Evolutionary conservation across 2,113 vertebrate species (phyloP), one percentile per base, ranked within the genome.

Genomic region (Xenopus laevis): DNA sequence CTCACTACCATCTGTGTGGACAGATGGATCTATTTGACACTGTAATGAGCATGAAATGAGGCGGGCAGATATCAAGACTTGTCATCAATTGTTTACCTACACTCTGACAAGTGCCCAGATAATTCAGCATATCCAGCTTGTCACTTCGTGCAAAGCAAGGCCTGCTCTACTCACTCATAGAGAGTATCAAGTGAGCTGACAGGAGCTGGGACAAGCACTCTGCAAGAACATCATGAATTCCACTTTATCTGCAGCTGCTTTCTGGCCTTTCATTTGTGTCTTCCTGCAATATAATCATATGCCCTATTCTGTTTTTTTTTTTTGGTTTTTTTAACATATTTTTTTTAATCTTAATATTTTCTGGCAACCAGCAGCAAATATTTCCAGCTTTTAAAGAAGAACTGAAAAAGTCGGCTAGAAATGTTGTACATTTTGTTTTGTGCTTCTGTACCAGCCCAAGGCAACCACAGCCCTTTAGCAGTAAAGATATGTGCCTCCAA

Each of bases 31-130:
- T 40, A 40, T 40, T 40, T 40, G 5, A 58, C 55, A 58, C 17
- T 58, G 15, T 58, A 58, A 58, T 58, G 55, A 58, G 55, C 55
- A 20, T 58, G 55, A 58, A 58, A 58, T 58, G 13, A 58, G 18
- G 2, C 15, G 2, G 8, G 17, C 13, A 17, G 13, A 58, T 18
- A 58, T 58, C 55, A 58, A 58, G 55, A 58, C 17, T 16, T 10
- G 17, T 58, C 55, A 18, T 0, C 55, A 4, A 18, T 58, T 58
- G 17, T 18, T n/a, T n/a, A 58, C 15, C 55, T 58, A 58, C 17
- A 58, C 55, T 17, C 55, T 16, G 33, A 7, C 33, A 40, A 58
- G 55, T 20, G 55, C 55, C 55, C 17, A 58, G 9, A 58, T 58
- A 58, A 20, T 58, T 50, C 17, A 20, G 2, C 55, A 58, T 16